Conservation (phyloP, 2,113 vertebrate genomes). For the Diphyllodes magnificus region DNA sequence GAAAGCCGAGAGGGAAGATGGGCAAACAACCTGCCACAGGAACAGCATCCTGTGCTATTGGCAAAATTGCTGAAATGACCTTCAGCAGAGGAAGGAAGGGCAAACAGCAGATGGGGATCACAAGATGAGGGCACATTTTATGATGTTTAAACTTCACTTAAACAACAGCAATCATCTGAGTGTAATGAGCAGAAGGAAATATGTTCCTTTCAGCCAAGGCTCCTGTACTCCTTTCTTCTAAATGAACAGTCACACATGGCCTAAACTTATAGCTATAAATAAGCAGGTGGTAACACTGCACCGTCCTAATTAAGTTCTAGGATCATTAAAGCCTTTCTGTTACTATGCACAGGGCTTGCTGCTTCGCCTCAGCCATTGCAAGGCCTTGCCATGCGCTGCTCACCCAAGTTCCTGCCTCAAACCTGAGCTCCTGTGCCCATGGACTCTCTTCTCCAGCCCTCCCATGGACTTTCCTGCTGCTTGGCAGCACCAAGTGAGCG, state of each 20-base stretch:
- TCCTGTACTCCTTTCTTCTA: background rate
- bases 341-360: background rate
- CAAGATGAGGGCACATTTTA: background rate
- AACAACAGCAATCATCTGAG: background rate
- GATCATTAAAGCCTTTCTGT: background rate
- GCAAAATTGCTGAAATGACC: background rate
- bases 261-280: background rate
- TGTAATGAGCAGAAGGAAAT: constrained; percentile 34
- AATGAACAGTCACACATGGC: background rate
- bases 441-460: background rate
- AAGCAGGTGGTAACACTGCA: background rate
- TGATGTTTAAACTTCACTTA: background rate
- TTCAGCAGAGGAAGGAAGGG: background rate
- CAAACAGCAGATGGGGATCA: background rate
- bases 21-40: background rate
- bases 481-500: background rate
- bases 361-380: background rate
- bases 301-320: background rate
- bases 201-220: background rate
- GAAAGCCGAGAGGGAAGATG: accelerated
- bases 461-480: background rate
- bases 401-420: background rate
- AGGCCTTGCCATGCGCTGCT: accelerated
- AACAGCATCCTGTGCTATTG: background rate
- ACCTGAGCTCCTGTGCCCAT: background rate